Percentiles rank a stretch among this genome's conserved stretches.
Conservation (phyloP, 2,888 invertebrate genomes). For the Pyrochroa serraticornis region DNA sequence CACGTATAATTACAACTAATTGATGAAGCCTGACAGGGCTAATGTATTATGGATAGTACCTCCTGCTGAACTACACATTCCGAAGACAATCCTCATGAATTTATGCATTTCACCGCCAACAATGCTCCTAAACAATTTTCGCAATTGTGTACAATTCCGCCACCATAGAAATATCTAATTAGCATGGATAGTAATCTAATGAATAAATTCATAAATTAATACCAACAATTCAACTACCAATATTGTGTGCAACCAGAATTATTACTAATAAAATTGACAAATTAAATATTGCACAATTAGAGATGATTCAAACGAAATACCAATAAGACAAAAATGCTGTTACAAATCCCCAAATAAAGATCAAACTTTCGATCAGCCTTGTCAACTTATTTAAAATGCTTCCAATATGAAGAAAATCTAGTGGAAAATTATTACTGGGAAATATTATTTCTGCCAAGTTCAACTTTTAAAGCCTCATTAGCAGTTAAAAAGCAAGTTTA, state of each 20-base stretch:
- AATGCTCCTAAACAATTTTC: background rate
- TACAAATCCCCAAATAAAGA: background rate
- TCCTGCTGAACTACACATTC: background rate
- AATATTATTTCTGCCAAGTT: constrained; percentile 30
- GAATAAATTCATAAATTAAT: background rate
- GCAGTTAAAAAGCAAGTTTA: constrained; percentile 35
- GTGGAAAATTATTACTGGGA: constrained; percentile 40
- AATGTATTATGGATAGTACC: background rate
- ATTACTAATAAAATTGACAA: background rate
- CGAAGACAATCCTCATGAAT: background rate
- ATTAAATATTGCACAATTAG: background rate
- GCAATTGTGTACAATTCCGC: background rate
- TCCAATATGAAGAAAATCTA: constrained; percentile 41
- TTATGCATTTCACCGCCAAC: background rate
- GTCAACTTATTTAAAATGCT: constrained; percentile 38
- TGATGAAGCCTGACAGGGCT: background rate
- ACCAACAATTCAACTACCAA: background rate
- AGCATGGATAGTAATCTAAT: background rate
- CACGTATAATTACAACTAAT: background rate
- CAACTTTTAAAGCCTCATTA: constrained; percentile 35
- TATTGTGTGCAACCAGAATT: background rate
- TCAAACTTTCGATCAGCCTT: constrained; percentile 25
- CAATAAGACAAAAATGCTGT: background rate
- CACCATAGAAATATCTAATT: background rate
- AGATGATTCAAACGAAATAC: background rate